These are phyloP conservation scores for Phrynosoma platyrhinos DNA, from an alignment of 2,113 vertebrate species.

Conservation along the genomic window DNA sequence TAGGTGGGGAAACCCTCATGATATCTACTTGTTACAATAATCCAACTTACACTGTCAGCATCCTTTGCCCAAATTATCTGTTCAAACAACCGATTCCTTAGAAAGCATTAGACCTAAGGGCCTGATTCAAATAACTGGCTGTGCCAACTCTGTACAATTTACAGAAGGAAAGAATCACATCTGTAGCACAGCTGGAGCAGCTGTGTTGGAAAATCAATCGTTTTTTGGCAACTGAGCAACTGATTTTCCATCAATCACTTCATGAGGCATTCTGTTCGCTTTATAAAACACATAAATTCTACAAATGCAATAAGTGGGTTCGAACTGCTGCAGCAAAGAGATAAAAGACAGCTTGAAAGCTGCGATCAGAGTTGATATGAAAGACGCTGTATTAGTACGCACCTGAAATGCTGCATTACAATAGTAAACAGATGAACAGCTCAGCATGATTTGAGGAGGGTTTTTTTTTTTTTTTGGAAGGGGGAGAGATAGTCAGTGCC, in stretches of 20 bases:
- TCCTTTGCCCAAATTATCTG: slow-evolving; percentile 43
- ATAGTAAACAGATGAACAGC: slow-evolving; percentile 65
- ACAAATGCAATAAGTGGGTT: slow-evolving; percentile 74
- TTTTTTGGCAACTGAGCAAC: slow-evolving; percentile 79
- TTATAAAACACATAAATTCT: slow-evolving; percentile 78
- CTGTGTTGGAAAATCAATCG: slow-evolving; percentile 85
- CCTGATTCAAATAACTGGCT: slow-evolving; percentile 64
- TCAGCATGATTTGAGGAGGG: slow-evolving; percentile 45
- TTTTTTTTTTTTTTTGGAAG: slow-evolving; percentile 36
- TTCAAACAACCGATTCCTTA: slow-evolving; percentile 68
- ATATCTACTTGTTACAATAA: neutral
- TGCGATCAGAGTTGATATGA: slow-evolving; percentile 48
- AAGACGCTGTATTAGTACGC: slow-evolving; percentile 49
- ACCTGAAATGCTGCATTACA: slow-evolving; percentile 53
- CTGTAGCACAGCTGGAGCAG: slow-evolving; percentile 84
- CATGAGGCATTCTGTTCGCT: slow-evolving; percentile 66
- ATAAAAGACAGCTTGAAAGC: slow-evolving; percentile 66
- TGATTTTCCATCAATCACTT: slow-evolving; percentile 85
- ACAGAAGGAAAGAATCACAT: slow-evolving; percentile 72
- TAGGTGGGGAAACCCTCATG: too few species aligned
- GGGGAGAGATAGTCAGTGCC: slow-evolving; percentile 34
- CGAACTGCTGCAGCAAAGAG: slow-evolving; percentile 55
- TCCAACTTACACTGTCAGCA: neutral
- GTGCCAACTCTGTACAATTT: slow-evolving; percentile 66
- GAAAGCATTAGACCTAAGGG: slow-evolving; percentile 72